Evolutionary conservation across 2,113 vertebrate genomes (phyloP), one percentile per base, ranked within the genome.

Genomic region (Sminthopsis crassicaudata): DNA sequence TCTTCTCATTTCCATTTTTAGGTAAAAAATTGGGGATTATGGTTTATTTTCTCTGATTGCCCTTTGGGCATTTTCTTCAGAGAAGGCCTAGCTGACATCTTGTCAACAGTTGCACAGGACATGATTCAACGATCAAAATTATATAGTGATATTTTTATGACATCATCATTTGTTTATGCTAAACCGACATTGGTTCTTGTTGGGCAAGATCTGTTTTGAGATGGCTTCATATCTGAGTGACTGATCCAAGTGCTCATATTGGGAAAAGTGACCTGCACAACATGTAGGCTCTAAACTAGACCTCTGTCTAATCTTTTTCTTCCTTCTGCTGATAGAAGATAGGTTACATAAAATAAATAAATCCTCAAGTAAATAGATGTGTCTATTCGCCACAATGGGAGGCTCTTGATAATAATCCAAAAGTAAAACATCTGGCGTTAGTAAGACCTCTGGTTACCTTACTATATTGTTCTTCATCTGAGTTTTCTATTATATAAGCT

Each of bases 391-490:
- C 30, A 91, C 46, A 53, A 9, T 84, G 52, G 94, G 57, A 90
- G 91, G 22, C 14, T 92, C 92, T 96, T 95, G n/a, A 3, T 96
- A 92, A 96, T 97, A 96, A 91, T 94, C 93, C 46, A 36, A 88
- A 91, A 94, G 46, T 93, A 95, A 96, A 26, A 94, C 91, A 90
- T 24, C 52, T 76, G 22, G 96, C 67, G 90, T 0, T 8, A 0
- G 36, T 91, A 94, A 95, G 6, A 95, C 93, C 76, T 54, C 42
- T 90, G 94, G 95, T 95, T 10, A 42, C 46, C 24, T 88, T 94
- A 27, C 67, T 96, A 67, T 52, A 46, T 88, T 89, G 0, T 95
- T 95, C 92, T 95, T 96, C n/a, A 23, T 42, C 92, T 95, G 60
- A 93, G 12, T 53, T 97, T n/a, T 94, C 90, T 96, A 27, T 89